Evolutionary conservation across 2,797 vertebrate species (phyloP), one percentile per base, ranked within the genome.

Genomic region (Triplophysa yarkandensis): DNA sequence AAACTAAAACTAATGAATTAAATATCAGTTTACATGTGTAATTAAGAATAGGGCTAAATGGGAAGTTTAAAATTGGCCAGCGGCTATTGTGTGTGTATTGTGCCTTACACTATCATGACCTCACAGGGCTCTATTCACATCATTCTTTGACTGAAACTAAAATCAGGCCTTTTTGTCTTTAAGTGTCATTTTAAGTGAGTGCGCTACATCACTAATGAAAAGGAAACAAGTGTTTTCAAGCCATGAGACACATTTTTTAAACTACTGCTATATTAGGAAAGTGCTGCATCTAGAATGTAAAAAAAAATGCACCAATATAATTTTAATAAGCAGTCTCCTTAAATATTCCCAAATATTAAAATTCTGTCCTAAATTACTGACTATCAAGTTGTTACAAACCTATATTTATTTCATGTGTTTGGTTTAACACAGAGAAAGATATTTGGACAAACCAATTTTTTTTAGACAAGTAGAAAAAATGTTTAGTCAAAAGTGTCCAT

Each of bases 111-210:
- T 65, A 77, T 77, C 79, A 77, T 48, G 16, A 27, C 23, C 27
- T 50, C 21, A 19, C 66, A 79, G 68, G 21, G 28, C 60, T 71
- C 19, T 17, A 34, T 69, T 75, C 54, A 25, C 25, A 28, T n/a
- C 23, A 32, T 62, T 60, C 46, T 63, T 73, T 79, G 61, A 57
- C n/a, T n/a, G n/a, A 68, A 48, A 28, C 67, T 55, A 76, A 78
- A 76, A 82, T 32, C 76, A 52, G 55, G 30, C 19, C 58, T 63
- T 74, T n/a, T 78, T 77, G 79, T 80, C 80, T 34, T 39, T 6
- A 3, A 75, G 30, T 57, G 44, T 32, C 54, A 50, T 52, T 57
- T 32, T 60, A 68, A 46, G 70, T 70, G 23, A 57, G 43, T 36
- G 25, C 64, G 57, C 60, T 63, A 68, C 43, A 77, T 46, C 69